Conservation (phyloP, 1,140 invertebrate species). For the Penaeus indicus region DNA sequence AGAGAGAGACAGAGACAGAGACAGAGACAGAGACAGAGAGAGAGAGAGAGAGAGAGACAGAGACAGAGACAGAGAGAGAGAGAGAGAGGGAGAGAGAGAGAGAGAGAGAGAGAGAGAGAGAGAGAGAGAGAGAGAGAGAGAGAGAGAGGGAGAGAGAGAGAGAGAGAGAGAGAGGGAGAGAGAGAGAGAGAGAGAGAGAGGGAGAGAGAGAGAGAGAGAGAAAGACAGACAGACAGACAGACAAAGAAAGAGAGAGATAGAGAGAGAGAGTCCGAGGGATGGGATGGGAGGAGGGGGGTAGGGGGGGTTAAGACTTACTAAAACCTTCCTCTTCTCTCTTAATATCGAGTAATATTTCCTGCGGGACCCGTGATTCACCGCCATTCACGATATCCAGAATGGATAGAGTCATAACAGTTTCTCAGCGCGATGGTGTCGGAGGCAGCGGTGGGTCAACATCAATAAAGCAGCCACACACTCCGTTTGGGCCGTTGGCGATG, state of each 20-base stretch:
- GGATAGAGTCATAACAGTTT: too few relatives aligned
- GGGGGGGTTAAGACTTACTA: not conserved
- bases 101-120: not conserved
- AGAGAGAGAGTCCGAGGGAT: not conserved
- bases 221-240: not conserved
- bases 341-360: too few relatives aligned
- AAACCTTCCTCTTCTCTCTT: not conserved
- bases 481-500: too few relatives aligned
- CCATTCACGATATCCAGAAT: too few relatives aligned
- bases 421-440: too few relatives aligned
- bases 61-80: not conserved
- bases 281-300: not conserved
- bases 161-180: not conserved
- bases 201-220: conserved; percentile 22
- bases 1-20: not conserved
- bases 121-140: conserved; percentile 3
- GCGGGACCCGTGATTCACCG: too few relatives aligned
- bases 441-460: too few relatives aligned
- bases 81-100: not conserved
- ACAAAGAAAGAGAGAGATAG: not conserved
- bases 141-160: not conserved
- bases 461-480: too few relatives aligned
- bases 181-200: conserved; percentile 22
- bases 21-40: not conserved
- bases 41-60: not conserved